Percentiles rank a stretch among this genome's conserved stretches.
phyloP scores from a whole-genome alignment of 35 echinoderm and acorn worm species.

The Ptychodera flava region DNA sequence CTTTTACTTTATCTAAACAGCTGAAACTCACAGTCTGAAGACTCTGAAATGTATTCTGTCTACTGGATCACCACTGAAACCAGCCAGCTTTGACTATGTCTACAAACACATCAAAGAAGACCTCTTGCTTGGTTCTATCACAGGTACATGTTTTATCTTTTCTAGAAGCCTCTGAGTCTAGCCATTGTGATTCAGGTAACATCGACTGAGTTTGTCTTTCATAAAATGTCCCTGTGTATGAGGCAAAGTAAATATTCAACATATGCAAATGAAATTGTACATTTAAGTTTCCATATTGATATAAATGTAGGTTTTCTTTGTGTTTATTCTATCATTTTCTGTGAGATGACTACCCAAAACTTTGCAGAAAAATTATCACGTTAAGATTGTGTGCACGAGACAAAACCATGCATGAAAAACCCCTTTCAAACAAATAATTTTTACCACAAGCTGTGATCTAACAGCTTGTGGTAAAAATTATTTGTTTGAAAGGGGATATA shows the following conservation, averaged over 20 bases:
- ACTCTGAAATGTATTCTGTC: slow-evolving; percentile 79
- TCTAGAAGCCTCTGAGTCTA: not conserved
- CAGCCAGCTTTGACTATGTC: slow-evolving; percentile 90
- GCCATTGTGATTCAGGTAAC: not conserved
- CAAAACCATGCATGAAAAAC: no score
- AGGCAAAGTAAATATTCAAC: not conserved
- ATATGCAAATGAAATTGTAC: no score
- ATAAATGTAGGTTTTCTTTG: no score
- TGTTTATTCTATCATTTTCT: not conserved
- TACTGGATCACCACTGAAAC: slow-evolving; percentile 93
- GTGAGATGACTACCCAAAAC: not conserved
- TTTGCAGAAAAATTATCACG: not conserved
- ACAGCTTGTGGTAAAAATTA: no score
- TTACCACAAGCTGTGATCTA: no score
- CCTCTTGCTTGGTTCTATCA: slow-evolving; percentile 84
- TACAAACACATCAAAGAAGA: slow-evolving; percentile 78
- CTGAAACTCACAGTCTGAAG: slow-evolving; percentile 75
- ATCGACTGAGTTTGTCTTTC: not conserved
- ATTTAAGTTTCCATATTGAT: no score
- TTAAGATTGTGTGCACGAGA: not conserved
- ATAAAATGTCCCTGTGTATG: not conserved
- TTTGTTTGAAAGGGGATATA: no score
- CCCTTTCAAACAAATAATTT: no score
- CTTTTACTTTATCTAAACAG: slow-evolving; percentile 39
- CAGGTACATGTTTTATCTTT: slow-evolving; percentile 45